Percentiles rank a stretch among this genome's conserved stretches.
These are phyloP conservation scores for Ceratosolen fusciceps DNA, from an alignment of 1,140 invertebrate genomes.

Conservation along the genomic window DNA sequence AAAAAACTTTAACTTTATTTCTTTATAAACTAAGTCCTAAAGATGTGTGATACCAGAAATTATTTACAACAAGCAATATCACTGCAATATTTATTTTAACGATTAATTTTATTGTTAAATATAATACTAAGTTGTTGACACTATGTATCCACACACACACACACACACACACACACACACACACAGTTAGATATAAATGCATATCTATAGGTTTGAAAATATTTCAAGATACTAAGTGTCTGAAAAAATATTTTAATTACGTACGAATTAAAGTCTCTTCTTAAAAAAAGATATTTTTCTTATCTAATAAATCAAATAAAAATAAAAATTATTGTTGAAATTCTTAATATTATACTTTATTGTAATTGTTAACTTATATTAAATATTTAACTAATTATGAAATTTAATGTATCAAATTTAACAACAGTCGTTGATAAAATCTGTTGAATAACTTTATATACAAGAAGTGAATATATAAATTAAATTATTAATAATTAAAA, in stretches of 20 bases:
- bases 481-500: conserved; percentile 40
- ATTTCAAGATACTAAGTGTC: conserved; percentile 49
- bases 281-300: conserved; percentile 59
- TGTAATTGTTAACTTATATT: conserved; percentile 26
- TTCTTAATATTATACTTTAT: conserved; percentile 58
- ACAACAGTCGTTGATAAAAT: not conserved
- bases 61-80: conserved; percentile 37
- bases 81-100: conserved; percentile 53
- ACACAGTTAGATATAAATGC: no score
- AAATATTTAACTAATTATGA: conserved; percentile 19
- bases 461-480: conserved; percentile 39
- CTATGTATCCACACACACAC: conserved; percentile 11
- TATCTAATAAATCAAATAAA: conserved; percentile 52
- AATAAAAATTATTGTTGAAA: conserved; percentile 44
- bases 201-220: conserved; percentile 24
- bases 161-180: conserved; percentile 14
- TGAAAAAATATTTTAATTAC: conserved; percentile 62
- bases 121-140: conserved; percentile 48
- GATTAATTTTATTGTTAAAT: conserved; percentile 64
- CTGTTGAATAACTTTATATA: conserved; percentile 37
- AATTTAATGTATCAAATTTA: conserved; percentile 39
- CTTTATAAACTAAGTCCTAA: not conserved
- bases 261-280: conserved; percentile 50
- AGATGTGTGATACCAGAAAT: conserved; percentile 1
- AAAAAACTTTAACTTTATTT: conserved; percentile 20